These are phyloP conservation scores for Notamacropus eugenii DNA, from an alignment of 2,797 vertebrate genomes.

Conservation along the genomic window DNA sequence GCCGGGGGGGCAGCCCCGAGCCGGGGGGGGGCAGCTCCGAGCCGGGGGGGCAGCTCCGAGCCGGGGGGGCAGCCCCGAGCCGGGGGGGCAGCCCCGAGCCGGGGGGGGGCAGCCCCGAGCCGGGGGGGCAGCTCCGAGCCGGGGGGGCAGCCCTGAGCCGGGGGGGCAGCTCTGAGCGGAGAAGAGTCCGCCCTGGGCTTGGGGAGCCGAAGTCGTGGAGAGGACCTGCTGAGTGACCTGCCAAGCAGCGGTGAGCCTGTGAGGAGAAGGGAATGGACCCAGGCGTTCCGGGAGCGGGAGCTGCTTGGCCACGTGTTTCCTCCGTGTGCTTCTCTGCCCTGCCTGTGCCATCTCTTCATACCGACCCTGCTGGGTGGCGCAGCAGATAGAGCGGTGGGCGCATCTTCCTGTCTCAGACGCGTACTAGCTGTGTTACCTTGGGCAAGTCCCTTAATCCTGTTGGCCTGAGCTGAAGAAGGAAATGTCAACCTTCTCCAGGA, in stretches of 20 bases:
- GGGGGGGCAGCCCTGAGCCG: too few relatives aligned
- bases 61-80: too few relatives aligned
- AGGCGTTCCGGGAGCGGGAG: not conserved
- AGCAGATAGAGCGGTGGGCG: too few relatives aligned
- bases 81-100: not conserved
- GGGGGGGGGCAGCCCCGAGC: too few relatives aligned
- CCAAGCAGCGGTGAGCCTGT: accelerated
- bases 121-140: too few relatives aligned
- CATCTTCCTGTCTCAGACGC: not conserved
- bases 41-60: too few relatives aligned
- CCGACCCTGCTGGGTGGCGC: too few relatives aligned
- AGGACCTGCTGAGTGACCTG: not conserved
- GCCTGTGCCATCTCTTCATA: too few relatives aligned
- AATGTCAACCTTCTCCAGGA: not conserved
- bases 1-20: too few relatives aligned
- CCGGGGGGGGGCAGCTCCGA: too few relatives aligned
- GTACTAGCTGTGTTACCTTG: not conserved
- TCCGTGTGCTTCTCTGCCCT: too few relatives aligned
- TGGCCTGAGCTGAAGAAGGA: not conserved
- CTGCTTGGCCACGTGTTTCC: not conserved
- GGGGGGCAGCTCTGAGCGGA: not conserved
- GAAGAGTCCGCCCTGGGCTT: not conserved
- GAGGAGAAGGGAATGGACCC: not conserved
- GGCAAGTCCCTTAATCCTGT: not conserved
- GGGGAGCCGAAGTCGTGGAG: not conserved